These are phyloP conservation scores for Stegastes partitus DNA, from an alignment of 2,113 vertebrate species.

Conservation along the genomic window DNA sequence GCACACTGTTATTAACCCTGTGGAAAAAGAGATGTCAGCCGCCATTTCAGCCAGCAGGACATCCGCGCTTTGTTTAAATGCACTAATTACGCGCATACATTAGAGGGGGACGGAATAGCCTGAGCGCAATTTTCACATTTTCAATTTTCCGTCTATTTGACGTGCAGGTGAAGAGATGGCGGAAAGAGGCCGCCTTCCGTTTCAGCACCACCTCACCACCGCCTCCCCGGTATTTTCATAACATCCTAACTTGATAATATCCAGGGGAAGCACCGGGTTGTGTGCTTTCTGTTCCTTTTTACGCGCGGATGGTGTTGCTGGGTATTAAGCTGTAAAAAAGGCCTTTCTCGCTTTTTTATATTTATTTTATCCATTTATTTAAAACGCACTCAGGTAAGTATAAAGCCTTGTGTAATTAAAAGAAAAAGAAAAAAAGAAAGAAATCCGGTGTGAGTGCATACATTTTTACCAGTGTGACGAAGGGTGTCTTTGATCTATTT, in stretches of 20 bases:
- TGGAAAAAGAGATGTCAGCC: slow-evolving; percentile 88
- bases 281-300: background rate
- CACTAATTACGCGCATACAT: slow-evolving; percentile 87
- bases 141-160: slow-evolving; percentile 79
- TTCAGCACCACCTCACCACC: slow-evolving; percentile 56
- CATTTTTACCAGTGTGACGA: background rate
- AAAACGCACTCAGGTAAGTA: background rate
- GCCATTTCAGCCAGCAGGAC: slow-evolving; percentile 88
- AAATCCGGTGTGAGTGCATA: background rate
- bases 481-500: background rate
- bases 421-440: no score
- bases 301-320: background rate
- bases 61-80: slow-evolving; percentile 89
- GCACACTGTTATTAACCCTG: slow-evolving; percentile 90
- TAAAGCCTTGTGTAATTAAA: background rate
- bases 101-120: slow-evolving; percentile 69
- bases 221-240: slow-evolving; percentile 76
- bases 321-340: background rate
- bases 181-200: slow-evolving; percentile 65
- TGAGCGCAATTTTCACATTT: slow-evolving; percentile 83
- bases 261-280: slow-evolving; percentile 30
- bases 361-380: background rate
- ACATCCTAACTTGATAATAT: slow-evolving; percentile 76
- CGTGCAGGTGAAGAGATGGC: slow-evolving; percentile 79
- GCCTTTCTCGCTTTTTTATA: background rate